phyloP scores from a whole-genome alignment of 2,888 invertebrate species.

The Pecten maximus region DNA sequence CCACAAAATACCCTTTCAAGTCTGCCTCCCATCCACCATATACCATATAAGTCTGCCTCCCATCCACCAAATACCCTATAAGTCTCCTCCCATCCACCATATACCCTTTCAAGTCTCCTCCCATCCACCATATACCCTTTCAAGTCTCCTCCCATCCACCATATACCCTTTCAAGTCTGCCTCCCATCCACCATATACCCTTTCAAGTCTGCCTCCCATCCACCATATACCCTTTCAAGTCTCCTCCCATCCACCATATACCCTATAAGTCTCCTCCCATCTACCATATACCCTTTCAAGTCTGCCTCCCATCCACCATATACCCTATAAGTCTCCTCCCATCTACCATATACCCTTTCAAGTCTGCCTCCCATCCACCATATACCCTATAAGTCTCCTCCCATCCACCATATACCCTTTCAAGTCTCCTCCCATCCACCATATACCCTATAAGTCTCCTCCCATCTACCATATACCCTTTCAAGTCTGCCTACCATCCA shows the following conservation, averaged over 20 bases:
- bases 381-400: not conserved
- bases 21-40: not conserved
- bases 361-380: not conserved
- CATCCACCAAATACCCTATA: not conserved
- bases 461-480: not conserved
- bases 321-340: not conserved
- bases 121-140: not conserved
- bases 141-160: too few species aligned
- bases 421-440: not conserved
- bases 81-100: not conserved
- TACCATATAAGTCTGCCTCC: not conserved
- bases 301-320: not conserved
- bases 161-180: too few species aligned
- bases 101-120: not conserved
- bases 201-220: not conserved
- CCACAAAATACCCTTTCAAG: not conserved
- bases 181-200: too few species aligned
- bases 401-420: not conserved
- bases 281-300: not conserved
- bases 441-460: not conserved
- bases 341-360: not conserved
- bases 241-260: not conserved
- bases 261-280: not conserved
- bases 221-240: not conserved
- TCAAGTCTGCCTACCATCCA: too few species aligned